A percentile compares a stretch with the other conserved stretches of the same genome.
These are phyloP conservation scores for Acanthaster planci DNA, from an alignment of 35 echinoderm and acorn worm species.

Conservation along the genomic window DNA sequence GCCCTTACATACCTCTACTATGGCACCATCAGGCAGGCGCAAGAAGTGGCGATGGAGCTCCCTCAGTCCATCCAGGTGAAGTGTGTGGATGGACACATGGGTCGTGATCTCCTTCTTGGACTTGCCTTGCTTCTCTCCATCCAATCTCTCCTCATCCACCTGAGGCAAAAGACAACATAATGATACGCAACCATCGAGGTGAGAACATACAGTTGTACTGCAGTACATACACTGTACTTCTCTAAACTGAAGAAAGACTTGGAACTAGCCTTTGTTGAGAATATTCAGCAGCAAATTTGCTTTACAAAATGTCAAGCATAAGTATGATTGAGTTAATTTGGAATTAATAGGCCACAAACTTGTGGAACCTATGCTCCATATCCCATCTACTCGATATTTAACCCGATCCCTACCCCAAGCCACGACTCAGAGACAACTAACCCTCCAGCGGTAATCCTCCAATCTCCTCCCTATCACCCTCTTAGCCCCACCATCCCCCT, in stretches of 20 bases:
- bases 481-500: neutral
- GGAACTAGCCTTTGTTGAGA: too few species aligned
- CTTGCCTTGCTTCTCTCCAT: constrained; percentile 34
- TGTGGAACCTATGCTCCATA: too few species aligned
- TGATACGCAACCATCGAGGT: neutral
- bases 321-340: too few species aligned
- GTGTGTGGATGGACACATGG: constrained; percentile 88
- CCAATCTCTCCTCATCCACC: constrained; percentile 54
- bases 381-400: too few species aligned
- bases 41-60: constrained; percentile 93
- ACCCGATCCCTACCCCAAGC: too few species aligned
- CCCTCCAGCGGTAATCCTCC: neutral
- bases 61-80: constrained; percentile 87
- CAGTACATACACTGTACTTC: too few species aligned
- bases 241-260: too few species aligned
- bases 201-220: too few species aligned
- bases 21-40: constrained; percentile 85
- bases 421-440: too few species aligned
- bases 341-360: too few species aligned
- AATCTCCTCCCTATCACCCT: neutral
- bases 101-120: constrained; percentile 77
- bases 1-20: constrained; percentile 86
- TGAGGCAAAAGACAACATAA: constrained; percentile 9
- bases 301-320: too few species aligned
- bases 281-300: too few species aligned